Percentiles rank a stretch among this genome's conserved stretches.
Conservation (phyloP, 2,888 invertebrate genomes). For the Creontiades dilutus region DNA sequence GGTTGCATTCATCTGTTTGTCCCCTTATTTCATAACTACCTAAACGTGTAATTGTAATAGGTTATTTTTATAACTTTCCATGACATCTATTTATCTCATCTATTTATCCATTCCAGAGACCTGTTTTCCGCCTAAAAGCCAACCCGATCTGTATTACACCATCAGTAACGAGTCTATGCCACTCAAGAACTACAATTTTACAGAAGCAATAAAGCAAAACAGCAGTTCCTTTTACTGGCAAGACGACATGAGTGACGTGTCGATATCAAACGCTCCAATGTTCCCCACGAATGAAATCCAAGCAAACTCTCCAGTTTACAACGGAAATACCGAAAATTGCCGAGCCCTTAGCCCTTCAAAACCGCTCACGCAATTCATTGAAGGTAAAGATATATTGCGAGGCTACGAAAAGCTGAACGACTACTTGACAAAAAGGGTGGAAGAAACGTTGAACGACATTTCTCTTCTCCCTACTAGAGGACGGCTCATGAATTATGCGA, state of each 20-base stretch:
- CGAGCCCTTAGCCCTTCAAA: background rate
- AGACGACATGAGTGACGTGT: background rate
- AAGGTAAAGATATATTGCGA: background rate
- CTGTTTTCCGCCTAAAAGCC: constrained; percentile 9
- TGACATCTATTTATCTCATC: too few species aligned
- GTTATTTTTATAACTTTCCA: too few species aligned
- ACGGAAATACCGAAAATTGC: too few species aligned
- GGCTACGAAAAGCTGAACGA: background rate
- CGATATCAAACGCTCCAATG: too few species aligned
- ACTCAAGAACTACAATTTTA: background rate
- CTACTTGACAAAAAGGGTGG: background rate
- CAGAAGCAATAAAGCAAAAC: background rate
- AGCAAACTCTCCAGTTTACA: too few species aligned
- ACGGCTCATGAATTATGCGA: constrained; percentile 22
- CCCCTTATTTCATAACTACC: too few species aligned
- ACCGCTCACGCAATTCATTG: background rate
- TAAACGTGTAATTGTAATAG: too few species aligned
- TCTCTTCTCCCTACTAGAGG: background rate
- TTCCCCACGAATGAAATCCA: too few species aligned
- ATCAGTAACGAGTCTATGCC: constrained; percentile 4
- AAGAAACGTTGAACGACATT: background rate
- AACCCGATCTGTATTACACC: background rate
- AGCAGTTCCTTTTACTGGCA: background rate
- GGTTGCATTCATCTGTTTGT: too few species aligned
- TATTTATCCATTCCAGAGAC: background rate